Evolutionary conservation across 1,140 invertebrate genomes (phyloP).

Genomic region (Eufriesea mexicana): DNA sequence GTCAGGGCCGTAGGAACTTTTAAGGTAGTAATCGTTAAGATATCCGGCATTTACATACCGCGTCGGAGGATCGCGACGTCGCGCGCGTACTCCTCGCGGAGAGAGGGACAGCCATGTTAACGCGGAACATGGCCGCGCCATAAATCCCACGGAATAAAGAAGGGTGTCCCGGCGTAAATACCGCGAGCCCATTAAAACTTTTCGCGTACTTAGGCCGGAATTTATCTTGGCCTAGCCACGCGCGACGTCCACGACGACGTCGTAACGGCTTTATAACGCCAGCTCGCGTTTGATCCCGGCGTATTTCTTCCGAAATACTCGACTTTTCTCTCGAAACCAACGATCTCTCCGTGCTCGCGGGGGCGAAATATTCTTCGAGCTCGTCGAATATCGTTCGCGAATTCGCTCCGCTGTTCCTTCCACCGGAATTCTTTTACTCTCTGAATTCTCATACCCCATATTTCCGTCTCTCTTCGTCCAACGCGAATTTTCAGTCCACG

Average conservation of each 20-base stretch:
- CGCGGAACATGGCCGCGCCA: conserved; percentile 35
- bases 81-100: conserved; percentile 12
- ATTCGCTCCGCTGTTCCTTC: too few species aligned
- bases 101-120: conserved; percentile 24
- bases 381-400: too few species aligned
- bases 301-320: conserved; percentile 9
- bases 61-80: not conserved
- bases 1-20: conserved; percentile 26
- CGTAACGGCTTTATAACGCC: conserved; percentile 31
- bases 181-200: conserved; percentile 70
- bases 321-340: conserved; percentile 31
- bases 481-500: too few species aligned
- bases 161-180: conserved; percentile 43
- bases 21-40: conserved; percentile 17
- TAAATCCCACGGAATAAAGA: conserved; percentile 52
- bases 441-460: too few species aligned
- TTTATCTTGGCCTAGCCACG: conserved; percentile 65
- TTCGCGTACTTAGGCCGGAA: conserved; percentile 63
- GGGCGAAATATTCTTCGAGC: too few species aligned
- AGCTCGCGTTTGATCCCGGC: conserved; percentile 13
- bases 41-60: conserved; percentile 37
- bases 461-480: too few species aligned
- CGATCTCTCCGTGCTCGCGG: too few species aligned
- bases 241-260: conserved; percentile 50
- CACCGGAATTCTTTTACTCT: too few species aligned